Conservation (phyloP, 2,113 vertebrate species). For the Poeciliopsis occidentalis region DNA sequence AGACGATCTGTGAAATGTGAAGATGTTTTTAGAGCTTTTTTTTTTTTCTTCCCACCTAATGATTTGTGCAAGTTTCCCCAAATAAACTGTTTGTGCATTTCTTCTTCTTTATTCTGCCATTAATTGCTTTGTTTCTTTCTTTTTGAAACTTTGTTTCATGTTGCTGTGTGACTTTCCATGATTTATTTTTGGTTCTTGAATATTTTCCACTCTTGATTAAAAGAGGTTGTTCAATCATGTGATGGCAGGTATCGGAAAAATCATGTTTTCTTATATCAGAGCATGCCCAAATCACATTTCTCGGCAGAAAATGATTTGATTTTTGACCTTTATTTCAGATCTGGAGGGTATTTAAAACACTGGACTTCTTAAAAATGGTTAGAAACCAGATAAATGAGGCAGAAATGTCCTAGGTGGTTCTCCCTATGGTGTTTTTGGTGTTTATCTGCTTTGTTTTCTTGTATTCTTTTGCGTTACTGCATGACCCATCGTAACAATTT, state of each 20-base stretch:
- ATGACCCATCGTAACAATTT: slow-evolving; percentile 34
- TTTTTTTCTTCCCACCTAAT: not conserved
- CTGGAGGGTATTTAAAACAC: not conserved
- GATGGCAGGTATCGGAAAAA: not conserved
- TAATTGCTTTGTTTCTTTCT: not conserved
- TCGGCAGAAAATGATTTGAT: slow-evolving; percentile 9
- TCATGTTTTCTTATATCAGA: slow-evolving; percentile 28
- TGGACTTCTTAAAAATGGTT: slow-evolving; percentile 13
- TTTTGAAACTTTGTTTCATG: slow-evolving; percentile 13
- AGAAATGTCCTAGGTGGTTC: no score
- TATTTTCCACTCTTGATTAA: not conserved
- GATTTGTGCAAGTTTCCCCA: not conserved
- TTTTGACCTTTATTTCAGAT: not conserved
- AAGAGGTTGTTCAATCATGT: not conserved
- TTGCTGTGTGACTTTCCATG: slow-evolving; percentile 15
- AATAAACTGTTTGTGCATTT: not conserved
- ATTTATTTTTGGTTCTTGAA: slow-evolving; percentile 18
- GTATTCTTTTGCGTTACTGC: slow-evolving; percentile 26
- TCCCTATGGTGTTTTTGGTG: slow-evolving; percentile 7
- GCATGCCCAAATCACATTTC: slow-evolving; percentile 13
- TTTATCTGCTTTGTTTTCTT: not conserved
- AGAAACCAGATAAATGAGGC: not conserved
- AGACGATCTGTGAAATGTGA: slow-evolving; percentile 51
- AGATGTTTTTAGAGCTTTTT: not conserved
- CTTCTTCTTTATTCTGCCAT: not conserved